phyloP scores from a whole-genome alignment of 1,140 invertebrate species.

The Cephus cinctus region DNA sequence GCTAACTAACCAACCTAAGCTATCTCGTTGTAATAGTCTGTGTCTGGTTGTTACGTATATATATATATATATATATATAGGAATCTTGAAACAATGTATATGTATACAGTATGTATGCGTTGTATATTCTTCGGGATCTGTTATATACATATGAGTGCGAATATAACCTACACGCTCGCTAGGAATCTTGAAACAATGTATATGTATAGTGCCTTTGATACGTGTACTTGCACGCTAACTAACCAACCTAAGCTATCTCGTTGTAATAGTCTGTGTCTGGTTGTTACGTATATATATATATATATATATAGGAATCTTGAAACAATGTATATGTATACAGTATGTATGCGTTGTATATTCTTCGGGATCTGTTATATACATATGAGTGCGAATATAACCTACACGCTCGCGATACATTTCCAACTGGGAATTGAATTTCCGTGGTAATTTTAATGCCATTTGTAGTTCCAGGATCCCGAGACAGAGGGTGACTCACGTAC shows the following conservation, averaged over 20 bases:
- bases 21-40: conserved; percentile 26
- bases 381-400: conserved; percentile 21
- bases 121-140: no score
- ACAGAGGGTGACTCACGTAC: conserved; percentile 40
- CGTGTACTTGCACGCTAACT: conserved; percentile 59
- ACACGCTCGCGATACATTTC: conserved; percentile 35
- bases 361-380: no score
- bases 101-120: conserved; percentile 1
- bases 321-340: conserved; percentile 1
- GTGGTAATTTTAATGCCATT: conserved; percentile 53
- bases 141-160: conserved; percentile 10
- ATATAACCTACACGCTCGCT: conserved; percentile 23
- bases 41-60: conserved; percentile 4
- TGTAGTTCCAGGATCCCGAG: conserved; percentile 30
- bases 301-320: neutral
- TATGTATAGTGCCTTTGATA: conserved; percentile 60
- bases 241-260: conserved; percentile 56
- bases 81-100: no score
- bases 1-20: conserved; percentile 59
- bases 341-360: neutral
- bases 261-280: neutral
- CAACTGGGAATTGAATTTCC: conserved; percentile 51
- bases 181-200: conserved; percentile 46
- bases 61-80: conserved; percentile 1
- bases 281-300: conserved; percentile 6